These are phyloP conservation scores for Cyprinodon tularosa DNA, from an alignment of 2,113 vertebrate species.

Conservation along the genomic window DNA sequence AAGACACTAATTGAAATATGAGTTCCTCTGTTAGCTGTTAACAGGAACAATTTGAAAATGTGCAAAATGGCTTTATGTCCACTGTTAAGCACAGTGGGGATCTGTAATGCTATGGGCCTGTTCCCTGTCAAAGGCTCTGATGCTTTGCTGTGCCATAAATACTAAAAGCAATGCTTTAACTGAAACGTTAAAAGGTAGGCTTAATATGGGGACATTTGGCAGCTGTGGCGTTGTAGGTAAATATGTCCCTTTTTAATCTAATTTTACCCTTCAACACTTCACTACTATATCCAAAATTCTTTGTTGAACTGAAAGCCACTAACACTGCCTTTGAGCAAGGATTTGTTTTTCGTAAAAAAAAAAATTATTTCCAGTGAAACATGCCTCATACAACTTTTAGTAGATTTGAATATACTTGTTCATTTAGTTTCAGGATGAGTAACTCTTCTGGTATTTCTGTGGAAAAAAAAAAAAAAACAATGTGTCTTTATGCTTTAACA, in stretches of 20 bases:
- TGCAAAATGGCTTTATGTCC: neutral
- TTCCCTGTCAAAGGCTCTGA: neutral
- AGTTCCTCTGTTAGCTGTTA: too few relatives aligned
- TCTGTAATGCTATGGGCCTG: neutral
- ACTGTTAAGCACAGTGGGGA: neutral
- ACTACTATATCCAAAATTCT: neutral
- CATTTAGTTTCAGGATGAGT: neutral
- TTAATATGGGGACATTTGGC: neutral
- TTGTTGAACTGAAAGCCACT: too few relatives aligned
- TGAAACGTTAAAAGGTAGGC: neutral
- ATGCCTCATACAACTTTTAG: too few relatives aligned
- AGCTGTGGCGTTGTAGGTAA: neutral
- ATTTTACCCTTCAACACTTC: neutral
- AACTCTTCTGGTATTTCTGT: neutral
- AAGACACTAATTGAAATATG: neutral
- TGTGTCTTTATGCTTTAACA: constrained; percentile 21
- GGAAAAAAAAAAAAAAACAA: constrained; percentile 4
- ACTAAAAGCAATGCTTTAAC: neutral
- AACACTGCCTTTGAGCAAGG: neutral
- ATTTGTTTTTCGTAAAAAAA: neutral
- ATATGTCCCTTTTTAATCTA: neutral
- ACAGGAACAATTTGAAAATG: neutral
- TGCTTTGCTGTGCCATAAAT: neutral
- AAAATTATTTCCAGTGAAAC: neutral
- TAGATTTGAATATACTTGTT: neutral